Conservation (phyloP, 1,140 invertebrate species). For the Idris sp. region DNA sequence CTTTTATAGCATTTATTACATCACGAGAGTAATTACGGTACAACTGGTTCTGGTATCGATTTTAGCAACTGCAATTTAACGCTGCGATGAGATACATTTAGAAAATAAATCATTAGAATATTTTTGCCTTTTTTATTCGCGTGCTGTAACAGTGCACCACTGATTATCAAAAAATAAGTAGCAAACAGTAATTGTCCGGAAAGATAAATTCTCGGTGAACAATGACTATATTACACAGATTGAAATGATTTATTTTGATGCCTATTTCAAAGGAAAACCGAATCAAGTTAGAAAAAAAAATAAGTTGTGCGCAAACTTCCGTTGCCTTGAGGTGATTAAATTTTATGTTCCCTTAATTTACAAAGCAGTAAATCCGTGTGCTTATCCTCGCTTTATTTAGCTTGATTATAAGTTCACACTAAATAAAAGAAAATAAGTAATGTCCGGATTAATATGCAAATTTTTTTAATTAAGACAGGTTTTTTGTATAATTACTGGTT, state of each 20-base stretch:
- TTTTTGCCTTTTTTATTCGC: slow-evolving; percentile 6
- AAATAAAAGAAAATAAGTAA: too few species aligned
- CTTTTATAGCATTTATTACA: slow-evolving; percentile 38
- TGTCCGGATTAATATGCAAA: not conserved
- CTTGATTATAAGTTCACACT: slow-evolving; percentile 9
- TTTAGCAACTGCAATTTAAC: slow-evolving; percentile 34
- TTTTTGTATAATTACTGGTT: too few species aligned
- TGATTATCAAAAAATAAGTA: slow-evolving; percentile 20
- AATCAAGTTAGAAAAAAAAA: too few species aligned
- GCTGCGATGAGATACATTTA: slow-evolving; percentile 18
- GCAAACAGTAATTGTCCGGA: not conserved
- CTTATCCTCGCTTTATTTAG: slow-evolving; percentile 15
- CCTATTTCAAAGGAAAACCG: not conserved
- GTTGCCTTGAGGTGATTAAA: not conserved
- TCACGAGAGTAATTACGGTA: slow-evolving; percentile 44
- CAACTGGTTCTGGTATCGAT: slow-evolving; percentile 44
- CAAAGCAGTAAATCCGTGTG: slow-evolving; percentile 9
- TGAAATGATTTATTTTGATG: not conserved
- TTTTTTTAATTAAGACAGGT: too few species aligned
- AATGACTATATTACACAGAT: not conserved
- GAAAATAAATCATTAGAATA: slow-evolving; percentile 40
- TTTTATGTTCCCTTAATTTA: slow-evolving; percentile 15
- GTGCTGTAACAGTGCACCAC: slow-evolving; percentile 11
- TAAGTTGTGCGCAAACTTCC: slow-evolving; percentile 2
- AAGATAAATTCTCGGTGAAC: slow-evolving; percentile 3